Evolutionary conservation across 1,140 invertebrate genomes (phyloP).

Genomic region (Rhagoletis zephyria): DNA sequence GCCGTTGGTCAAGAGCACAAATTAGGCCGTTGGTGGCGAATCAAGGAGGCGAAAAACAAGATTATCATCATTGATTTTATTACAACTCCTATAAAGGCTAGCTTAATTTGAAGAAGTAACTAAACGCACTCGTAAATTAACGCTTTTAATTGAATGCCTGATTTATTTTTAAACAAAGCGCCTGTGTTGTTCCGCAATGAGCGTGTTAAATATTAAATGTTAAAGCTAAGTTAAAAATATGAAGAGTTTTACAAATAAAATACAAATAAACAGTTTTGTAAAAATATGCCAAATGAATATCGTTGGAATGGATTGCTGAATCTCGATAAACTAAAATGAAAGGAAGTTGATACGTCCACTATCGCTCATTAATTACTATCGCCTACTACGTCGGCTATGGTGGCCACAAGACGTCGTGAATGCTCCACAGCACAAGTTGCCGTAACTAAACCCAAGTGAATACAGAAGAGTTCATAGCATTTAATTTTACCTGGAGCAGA

Average conservation of each 20-base stretch:
- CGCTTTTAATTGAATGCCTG: not conserved
- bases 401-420: slow-evolving; percentile 81
- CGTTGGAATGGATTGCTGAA: not conserved
- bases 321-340: not conserved
- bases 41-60: slow-evolving; percentile 87
- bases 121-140: slow-evolving; percentile 14
- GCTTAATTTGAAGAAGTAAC: not conserved
- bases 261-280: slow-evolving; percentile 40
- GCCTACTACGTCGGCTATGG: slow-evolving; percentile 85
- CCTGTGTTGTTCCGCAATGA: not conserved
- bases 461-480: slow-evolving; percentile 84
- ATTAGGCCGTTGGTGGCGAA: slow-evolving; percentile 91
- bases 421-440: slow-evolving; percentile 84
- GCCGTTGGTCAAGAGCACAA: slow-evolving; percentile 95
- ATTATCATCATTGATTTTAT: slow-evolving; percentile 79
- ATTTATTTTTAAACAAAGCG: slow-evolving; percentile 5
- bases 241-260: not conserved
- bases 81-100: not conserved
- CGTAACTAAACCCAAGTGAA: slow-evolving; percentile 84
- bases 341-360: too few relatives aligned
- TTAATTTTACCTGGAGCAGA: slow-evolving; percentile 77
- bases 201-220: slow-evolving; percentile 19
- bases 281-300: not conserved
- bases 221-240: slow-evolving; percentile 18
- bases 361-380: slow-evolving; percentile 60